A percentile compares a stretch with the other conserved stretches of the same genome.
Conservation (phyloP, 2,113 vertebrate genomes). For the Lamprologus ornatipinnis region DNA sequence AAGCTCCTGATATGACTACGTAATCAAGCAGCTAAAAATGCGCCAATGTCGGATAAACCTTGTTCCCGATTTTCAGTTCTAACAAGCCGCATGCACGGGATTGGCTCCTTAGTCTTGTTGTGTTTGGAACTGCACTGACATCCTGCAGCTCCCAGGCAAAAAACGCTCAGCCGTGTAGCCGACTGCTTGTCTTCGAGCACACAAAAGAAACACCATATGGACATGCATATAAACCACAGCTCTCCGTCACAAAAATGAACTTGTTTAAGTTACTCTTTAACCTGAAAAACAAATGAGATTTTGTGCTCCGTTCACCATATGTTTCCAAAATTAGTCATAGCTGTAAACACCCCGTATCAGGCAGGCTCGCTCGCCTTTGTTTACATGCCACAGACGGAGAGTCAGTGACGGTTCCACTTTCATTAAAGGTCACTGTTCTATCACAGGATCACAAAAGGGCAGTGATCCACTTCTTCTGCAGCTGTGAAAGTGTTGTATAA, state of each 20-base stretch:
- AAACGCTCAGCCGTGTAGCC: neutral
- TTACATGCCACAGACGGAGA: neutral
- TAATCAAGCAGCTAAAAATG: neutral
- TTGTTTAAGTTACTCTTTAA: neutral
- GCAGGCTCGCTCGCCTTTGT: neutral
- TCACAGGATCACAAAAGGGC: neutral
- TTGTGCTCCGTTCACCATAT: neutral
- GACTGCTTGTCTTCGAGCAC: neutral
- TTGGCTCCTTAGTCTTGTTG: neutral
- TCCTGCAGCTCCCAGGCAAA: neutral
- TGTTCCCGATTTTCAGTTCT: neutral
- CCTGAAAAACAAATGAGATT: neutral
- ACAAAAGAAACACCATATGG: neutral
- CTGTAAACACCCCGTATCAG: neutral
- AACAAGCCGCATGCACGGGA: neutral
- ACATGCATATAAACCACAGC: neutral
- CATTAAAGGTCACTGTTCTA: slow-evolving; percentile 1
- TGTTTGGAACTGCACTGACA: neutral
- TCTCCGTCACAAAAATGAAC: neutral
- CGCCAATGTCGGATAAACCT: neutral
- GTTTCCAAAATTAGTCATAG: neutral
- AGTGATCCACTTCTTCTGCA: neutral
- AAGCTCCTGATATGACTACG: neutral
- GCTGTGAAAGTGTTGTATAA: neutral
- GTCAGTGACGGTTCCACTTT: neutral